phyloP scores from a whole-genome alignment of 2,113 vertebrate species.

The Perccottus glenii region DNA sequence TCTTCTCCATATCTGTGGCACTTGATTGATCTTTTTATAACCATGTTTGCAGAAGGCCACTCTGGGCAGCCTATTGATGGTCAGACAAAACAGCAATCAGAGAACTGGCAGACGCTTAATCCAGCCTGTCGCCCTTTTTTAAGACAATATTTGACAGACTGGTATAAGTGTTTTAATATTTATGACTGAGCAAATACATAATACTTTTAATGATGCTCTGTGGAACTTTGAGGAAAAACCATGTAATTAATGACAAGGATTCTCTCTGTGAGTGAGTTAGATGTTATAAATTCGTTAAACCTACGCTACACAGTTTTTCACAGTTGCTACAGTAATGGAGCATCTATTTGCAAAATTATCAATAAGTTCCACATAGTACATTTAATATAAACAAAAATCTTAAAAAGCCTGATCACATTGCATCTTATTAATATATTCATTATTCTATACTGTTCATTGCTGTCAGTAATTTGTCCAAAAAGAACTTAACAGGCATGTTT shows the following conservation, averaged over 20 bases:
- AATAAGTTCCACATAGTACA: neutral
- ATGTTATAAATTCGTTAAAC: no score
- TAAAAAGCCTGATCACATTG: constrained; percentile 47
- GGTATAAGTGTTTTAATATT: constrained; percentile 51
- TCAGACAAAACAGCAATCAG: constrained; percentile 34
- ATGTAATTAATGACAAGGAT: neutral
- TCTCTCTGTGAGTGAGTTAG: no score
- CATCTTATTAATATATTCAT: constrained; percentile 45
- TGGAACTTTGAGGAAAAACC: neutral
- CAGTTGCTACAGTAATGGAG: no score
- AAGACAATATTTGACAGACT: constrained; percentile 52
- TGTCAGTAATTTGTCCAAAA: constrained; percentile 38
- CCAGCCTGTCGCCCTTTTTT: constrained; percentile 36
- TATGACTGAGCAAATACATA: constrained; percentile 43
- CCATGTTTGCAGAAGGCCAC: constrained; percentile 2
- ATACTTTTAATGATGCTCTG: constrained; percentile 9
- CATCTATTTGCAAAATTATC: neutral
- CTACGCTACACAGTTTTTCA: no score
- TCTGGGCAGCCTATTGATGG: constrained; percentile 18
- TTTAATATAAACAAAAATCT: constrained; percentile 59
- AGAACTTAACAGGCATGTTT: constrained; percentile 18
- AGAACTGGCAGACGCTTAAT: constrained; percentile 51
- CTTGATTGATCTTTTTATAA: constrained; percentile 13
- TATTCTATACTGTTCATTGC: constrained; percentile 52
- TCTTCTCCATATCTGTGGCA: constrained; percentile 10